A percentile compares a stretch with the other conserved stretches of the same genome.
phyloP scores from a whole-genome alignment of 1,140 invertebrate species.

The Medauroidea extradentata region DNA sequence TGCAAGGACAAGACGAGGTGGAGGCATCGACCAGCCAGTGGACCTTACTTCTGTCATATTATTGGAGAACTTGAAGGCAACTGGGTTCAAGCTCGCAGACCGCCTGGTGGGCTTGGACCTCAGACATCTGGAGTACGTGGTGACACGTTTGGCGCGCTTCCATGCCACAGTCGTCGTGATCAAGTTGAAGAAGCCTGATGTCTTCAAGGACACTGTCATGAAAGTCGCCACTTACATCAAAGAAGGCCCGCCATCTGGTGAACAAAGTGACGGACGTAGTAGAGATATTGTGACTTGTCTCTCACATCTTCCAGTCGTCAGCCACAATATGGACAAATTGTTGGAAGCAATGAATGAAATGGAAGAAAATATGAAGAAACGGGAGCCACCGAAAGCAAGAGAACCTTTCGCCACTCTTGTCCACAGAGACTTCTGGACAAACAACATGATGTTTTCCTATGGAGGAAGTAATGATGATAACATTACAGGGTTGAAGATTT shows the following conservation, averaged over 20 bases:
- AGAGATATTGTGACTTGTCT: background rate
- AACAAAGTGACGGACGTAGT: background rate
- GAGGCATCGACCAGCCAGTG: background rate
- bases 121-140: background rate
- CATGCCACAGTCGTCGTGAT: no score
- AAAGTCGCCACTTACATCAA: background rate
- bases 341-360: background rate
- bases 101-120: background rate
- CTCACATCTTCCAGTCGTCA: background rate
- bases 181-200: no score
- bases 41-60: background rate
- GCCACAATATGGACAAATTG: background rate
- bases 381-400: background rate
- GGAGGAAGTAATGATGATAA: background rate
- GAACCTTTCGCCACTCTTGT: constrained; percentile 5
- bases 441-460: constrained; percentile 5
- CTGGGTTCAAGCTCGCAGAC: background rate
- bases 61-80: background rate
- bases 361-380: background rate
- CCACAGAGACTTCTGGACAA: constrained; percentile 4
- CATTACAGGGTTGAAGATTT: background rate
- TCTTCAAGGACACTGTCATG: background rate
- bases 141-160: no score
- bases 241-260: background rate
- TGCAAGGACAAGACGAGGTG: background rate